Conservation (phyloP, 2,113 vertebrate genomes). For the Ptilonorhynchus violaceus region DNA sequence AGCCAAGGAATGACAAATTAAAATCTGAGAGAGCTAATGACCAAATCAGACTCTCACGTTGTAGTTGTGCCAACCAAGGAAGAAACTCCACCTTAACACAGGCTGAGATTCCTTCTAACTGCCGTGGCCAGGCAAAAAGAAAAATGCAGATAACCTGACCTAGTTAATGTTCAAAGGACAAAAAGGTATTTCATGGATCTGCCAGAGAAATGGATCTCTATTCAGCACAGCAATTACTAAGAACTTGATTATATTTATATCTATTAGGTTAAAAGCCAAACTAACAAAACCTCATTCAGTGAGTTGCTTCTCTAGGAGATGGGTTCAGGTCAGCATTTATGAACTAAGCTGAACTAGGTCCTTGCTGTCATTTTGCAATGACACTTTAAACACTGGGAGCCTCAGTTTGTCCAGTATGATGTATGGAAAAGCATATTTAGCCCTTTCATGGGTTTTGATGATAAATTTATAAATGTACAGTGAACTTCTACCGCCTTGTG, state of each 20-base stretch:
- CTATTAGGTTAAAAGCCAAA: not conserved
- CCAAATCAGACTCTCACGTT: not conserved
- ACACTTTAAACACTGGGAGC: not conserved
- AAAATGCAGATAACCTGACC: not conserved
- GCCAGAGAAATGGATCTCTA: not conserved
- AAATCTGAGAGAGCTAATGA: not conserved
- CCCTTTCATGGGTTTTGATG: not conserved
- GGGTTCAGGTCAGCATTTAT: not conserved
- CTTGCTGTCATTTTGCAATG: not conserved
- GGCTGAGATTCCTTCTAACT: not conserved
- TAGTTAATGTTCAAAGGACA: not conserved
- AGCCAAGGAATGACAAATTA: not conserved
- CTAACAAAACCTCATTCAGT: not conserved
- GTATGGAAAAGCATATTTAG: not conserved
- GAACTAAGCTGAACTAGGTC: not conserved
- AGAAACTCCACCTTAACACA: not conserved
- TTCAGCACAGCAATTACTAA: not conserved
- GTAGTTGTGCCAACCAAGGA: not conserved
- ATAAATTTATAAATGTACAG: slow-evolving; percentile 7
- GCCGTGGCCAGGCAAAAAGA: not conserved
- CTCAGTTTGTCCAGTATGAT: not conserved
- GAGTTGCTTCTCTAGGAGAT: not conserved
- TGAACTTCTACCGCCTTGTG: not conserved
- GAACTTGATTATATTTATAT: not conserved
- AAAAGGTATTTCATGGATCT: not conserved